Evolutionary conservation across 1,140 invertebrate genomes (phyloP), one percentile per base, ranked within the genome.

Genomic region (Cyclargus thomasi): DNA sequence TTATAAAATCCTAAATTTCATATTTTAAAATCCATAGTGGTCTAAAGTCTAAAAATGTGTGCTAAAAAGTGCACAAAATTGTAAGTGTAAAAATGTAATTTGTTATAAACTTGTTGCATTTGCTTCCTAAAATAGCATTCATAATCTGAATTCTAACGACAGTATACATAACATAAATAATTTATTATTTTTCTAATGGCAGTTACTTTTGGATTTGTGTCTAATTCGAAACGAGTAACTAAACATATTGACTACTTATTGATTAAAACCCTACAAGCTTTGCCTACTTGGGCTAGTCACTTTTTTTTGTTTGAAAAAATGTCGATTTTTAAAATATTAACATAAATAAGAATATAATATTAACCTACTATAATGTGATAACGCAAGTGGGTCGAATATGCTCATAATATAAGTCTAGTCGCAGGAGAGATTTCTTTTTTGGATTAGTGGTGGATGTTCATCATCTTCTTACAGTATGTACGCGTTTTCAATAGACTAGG

Each of bases 121-220:
- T 11, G 6, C 39, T 47, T 47, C 39, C 8, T 29, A 29, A 29
- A 29, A 29, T 29, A 29, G 0, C 39, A 14, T 47, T 47, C 18
- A 39, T 53, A 39, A 65, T 55, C 62, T 65, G 29, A 62, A 23
- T 62, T n/a, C 5, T 65, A 35, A 64, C 17, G 23, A 20, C 53
- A 68, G 21, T 63, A 63, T n/a, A 14, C 14, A 20, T 18, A 22
- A 70, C 29, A 70, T 23, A 53, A 18, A 53, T 47, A 47, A 47
- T 47, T 1, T 47, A 47, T 16, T 47, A 47, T 47, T 47, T 16
- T 47, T 8, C 14, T 47, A 47, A 47, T 47, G 39, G 39, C 39
- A 47, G 39, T 47, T 47, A 47, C 39, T 47, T 11, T 47, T 47
- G 39, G 11, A 14, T 47, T 47, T 47, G 39, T 47, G 39, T 47